These are phyloP conservation scores for Gambusia yucatana DNA, from an alignment of 2,797 vertebrate species.

Conservation along the genomic window DNA sequence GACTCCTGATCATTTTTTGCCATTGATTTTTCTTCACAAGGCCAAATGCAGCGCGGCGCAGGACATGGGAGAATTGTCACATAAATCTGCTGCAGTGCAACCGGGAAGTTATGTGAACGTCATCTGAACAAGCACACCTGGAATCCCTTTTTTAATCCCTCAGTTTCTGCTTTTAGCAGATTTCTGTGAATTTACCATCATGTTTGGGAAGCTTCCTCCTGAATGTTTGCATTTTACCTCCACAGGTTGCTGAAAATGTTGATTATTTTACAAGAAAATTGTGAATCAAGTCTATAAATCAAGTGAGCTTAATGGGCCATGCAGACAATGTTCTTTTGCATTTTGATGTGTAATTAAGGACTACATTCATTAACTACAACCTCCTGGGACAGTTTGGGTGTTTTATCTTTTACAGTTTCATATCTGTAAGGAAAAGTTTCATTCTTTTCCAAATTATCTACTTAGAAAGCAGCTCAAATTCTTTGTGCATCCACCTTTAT, in stretches of 20 bases:
- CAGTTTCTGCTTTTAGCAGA: background rate
- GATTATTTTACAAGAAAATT: background rate
- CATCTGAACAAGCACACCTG: background rate
- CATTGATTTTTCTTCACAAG: constrained; percentile 69
- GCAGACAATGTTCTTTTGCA: background rate
- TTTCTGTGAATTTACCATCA: too few relatives aligned
- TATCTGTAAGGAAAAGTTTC: background rate
- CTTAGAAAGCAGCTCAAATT: background rate
- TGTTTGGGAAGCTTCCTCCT: background rate
- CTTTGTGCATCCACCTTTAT: background rate
- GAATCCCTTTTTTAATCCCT: background rate
- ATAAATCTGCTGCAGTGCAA: constrained; percentile 61
- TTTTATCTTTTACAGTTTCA: background rate
- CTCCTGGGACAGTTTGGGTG: background rate
- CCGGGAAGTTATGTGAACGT: background rate
- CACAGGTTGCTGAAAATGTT: background rate
- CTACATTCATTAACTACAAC: background rate
- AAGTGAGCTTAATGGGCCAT: background rate
- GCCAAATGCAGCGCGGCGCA: constrained; percentile 56
- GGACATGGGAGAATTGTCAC: constrained; percentile 41
- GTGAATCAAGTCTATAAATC: background rate
- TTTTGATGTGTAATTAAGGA: background rate
- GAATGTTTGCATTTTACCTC: background rate
- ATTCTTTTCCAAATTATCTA: background rate
- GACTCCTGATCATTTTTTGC: constrained; percentile 67